A percentile compares a stretch with the other conserved stretches of the same genome.
Conservation (phyloP, 1,140 invertebrate species). For the Mya arenaria region DNA sequence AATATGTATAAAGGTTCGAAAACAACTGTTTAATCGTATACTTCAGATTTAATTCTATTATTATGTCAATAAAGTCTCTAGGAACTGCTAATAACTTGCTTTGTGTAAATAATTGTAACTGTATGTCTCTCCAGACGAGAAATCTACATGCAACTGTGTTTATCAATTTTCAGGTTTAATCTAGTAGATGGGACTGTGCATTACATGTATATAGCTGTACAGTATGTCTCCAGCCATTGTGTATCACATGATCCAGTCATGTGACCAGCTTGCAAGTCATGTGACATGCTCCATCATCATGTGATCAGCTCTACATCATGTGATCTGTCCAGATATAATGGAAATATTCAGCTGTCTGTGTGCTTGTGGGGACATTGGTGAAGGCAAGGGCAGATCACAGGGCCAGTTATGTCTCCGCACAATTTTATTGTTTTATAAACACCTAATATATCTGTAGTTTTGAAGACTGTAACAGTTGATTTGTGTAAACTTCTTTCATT, state of each 20-base stretch:
- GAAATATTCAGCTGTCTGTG: slow-evolving; percentile 10
- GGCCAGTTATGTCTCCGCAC: not conserved
- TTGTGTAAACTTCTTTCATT: not conserved
- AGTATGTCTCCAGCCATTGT: slow-evolving; percentile 11
- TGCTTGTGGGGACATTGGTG: not conserved
- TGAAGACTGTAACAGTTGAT: not conserved
- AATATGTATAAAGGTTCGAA: too few relatives aligned
- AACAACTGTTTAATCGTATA: not conserved
- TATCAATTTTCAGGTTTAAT: slow-evolving; percentile 12
- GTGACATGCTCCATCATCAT: slow-evolving; percentile 16
- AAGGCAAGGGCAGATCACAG: not conserved
- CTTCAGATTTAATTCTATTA: not conserved
- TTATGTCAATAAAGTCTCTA: not conserved
- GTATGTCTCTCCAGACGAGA: not conserved
- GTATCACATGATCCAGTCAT: not conserved
- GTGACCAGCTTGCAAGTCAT: not conserved
- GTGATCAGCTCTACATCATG: not conserved
- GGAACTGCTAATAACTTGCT: not conserved
- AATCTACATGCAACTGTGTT: not conserved
- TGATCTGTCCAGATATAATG: not conserved
- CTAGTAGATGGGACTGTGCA: slow-evolving; percentile 35
- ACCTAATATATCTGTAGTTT: not conserved
- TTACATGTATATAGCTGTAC: slow-evolving; percentile 43
- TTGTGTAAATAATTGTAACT: not conserved
- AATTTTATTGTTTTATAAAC: not conserved